phyloP scores from a whole-genome alignment of 2,888 invertebrate species.

The Orchesella flavescens region DNA sequence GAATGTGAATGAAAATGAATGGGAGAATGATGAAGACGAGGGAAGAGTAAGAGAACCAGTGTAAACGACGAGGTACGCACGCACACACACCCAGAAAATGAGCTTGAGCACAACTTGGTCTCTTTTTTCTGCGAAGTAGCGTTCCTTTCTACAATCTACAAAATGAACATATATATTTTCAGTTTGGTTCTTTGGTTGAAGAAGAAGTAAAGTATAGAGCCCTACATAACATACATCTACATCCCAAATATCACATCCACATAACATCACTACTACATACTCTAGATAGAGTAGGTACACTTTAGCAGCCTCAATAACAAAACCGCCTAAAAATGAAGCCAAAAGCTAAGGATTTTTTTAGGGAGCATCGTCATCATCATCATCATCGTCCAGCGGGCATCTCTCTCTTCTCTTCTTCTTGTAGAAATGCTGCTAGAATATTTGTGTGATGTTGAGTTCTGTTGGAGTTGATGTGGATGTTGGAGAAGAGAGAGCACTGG shows the following conservation, averaged over 20 bases:
- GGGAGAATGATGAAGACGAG: background rate
- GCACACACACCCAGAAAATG: conserved; percentile 51
- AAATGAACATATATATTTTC: no score
- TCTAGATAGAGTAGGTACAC: no score
- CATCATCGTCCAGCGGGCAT: background rate
- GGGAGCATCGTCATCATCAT: background rate
- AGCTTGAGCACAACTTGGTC: conserved; percentile 30
- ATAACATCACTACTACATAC: no score
- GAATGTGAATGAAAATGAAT: conserved; percentile 16
- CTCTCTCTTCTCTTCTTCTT: background rate
- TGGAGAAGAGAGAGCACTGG: no score
- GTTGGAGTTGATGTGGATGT: no score
- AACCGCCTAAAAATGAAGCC: conserved; percentile 7
- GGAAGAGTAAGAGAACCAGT: conserved; percentile 4
- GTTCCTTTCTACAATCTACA: conserved; percentile 18
- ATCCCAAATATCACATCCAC: no score
- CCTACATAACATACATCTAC: no score
- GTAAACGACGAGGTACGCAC: conserved; percentile 31
- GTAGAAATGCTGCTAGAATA: background rate
- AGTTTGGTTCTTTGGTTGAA: no score
- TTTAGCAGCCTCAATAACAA: background rate
- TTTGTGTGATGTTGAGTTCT: no score
- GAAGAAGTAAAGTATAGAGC: no score
- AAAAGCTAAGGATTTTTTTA: conserved; percentile 3
- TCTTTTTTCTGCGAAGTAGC: conserved; percentile 27